Conservation (phyloP, 2,888 invertebrate species). For the Rhingia campestris region DNA sequence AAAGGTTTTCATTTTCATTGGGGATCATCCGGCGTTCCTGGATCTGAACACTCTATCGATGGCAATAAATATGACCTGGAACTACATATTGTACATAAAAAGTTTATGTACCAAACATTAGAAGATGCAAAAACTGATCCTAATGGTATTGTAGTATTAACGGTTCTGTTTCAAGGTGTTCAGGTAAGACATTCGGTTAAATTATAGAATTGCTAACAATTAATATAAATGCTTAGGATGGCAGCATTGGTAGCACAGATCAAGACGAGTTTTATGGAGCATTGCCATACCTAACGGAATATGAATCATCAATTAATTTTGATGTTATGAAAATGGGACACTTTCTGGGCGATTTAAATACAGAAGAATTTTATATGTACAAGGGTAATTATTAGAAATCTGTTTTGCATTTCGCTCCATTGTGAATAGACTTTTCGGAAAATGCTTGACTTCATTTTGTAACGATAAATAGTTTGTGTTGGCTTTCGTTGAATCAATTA, state of each 20-base stretch:
- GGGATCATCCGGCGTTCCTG: conserved; percentile 74
- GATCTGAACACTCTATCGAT: conserved; percentile 75
- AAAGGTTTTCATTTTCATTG: conserved; percentile 76
- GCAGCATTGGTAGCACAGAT: conserved; percentile 7
- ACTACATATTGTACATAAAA: conserved; percentile 75
- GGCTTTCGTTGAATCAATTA: too few relatives aligned
- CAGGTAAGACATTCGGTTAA: conserved; percentile 11
- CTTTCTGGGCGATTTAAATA: conserved; percentile 44
- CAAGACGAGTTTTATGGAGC: conserved; percentile 53
- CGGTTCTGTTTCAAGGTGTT: conserved; percentile 56
- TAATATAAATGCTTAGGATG: conserved; percentile 31
- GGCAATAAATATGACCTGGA: conserved; percentile 74
- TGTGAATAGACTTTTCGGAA: neutral
- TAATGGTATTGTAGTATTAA: conserved; percentile 44
- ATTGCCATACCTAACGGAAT: conserved; percentile 36
- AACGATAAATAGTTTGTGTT: too few relatives aligned
- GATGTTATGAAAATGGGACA: conserved; percentile 55
- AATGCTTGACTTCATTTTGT: neutral
- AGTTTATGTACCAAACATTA: conserved; percentile 43
- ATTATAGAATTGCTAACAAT: neutral
- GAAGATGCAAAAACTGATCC: conserved; percentile 51
- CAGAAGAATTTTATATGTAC: conserved; percentile 56
- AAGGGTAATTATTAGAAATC: conserved; percentile 23
- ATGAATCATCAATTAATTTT: conserved; percentile 35
- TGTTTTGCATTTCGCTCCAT: neutral